Base-by-base conservation (phyloP, 2,888 invertebrate genomes). In the Uropetala carovei region DNA sequence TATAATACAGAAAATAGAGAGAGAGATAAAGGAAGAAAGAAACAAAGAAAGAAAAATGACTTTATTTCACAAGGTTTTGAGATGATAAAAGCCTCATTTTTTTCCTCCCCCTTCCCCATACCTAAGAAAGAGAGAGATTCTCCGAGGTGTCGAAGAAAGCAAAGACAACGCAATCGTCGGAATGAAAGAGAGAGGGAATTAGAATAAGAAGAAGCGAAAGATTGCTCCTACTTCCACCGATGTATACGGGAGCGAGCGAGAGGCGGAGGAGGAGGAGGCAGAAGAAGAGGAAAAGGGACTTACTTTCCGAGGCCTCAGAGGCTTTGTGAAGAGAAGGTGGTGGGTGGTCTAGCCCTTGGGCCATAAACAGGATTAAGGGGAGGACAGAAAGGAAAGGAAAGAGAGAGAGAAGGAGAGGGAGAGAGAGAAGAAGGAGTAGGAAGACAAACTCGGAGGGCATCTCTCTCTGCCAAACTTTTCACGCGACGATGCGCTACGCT, bases 391-490 rank as follows among this genome's bases (percentile, higher is more conserved):
- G 82, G 82, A 18, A 13, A 10, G 14, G 43, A 30, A 13, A 7
- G 13, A 57, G 83, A 56, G 64, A 64, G 43, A 5, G 82, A 13
- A 10, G 14, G 43, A 30, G 30, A 7, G 13, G 43, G 83, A 56
- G 64, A 64, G 43, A 5, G 43, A 43, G 43, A 3, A 43, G 43
- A 43, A 43, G 43, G 68, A 43, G 82, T 22, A 82, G 82, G 86
- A 86, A 59, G 86, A 85, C 86, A 86, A 89, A 89, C 89, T 89
- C 60, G 16, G 89, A 89, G 89, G 89, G 89, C 89, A 89, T 89
- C 89, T 89, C 89, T 89, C 89, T 64, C 89, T 89, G 89, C 89
- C 89, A 89, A 89, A 89, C 89, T 89, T 89, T 89, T 89, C 64
- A 89, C 89, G 89, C 89, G 89, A 89, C 89, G 89, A 89, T 89